Evolutionary conservation across 2,113 vertebrate genomes (phyloP), one percentile per base, ranked within the genome.

Genomic region (Eonycteris spelaea): DNA sequence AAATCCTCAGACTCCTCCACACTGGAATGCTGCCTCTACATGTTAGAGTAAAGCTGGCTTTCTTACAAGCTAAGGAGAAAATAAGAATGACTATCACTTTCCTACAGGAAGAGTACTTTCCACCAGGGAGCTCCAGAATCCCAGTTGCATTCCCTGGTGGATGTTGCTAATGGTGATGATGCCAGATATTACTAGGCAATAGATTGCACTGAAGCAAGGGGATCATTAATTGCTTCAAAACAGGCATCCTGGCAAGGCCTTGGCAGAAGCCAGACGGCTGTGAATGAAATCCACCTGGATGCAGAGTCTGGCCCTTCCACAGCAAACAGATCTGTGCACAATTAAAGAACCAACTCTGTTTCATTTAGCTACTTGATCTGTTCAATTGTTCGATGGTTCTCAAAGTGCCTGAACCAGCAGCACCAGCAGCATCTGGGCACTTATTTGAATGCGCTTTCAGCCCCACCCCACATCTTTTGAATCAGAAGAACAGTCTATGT

Each of bases 201-300:
- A 94, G 92, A 80, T 68, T 40, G 82, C 85, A 38, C 33, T 57
- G 84, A 90, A 78, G 73, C 86, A 22, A 75, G n/a, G 33, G 89
- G 59, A 67, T 67, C 90, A 24, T 86, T 96, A 96, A 96, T 97
- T 93, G 86, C 94, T 96, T 96, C 88, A 90, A 82, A 96, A 94
- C 83, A 98, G 84, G 82, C 96, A 33, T 92, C 68, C 78, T 57
- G 79, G 63, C 90, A 55, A 78, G 77, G 95, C 57, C 65, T 53
- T 65, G 28, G 79, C 51, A 59, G 67, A 86, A 65, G 63, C 78
- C 90, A 65, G 90, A 21, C 43, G 3, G 53, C 82, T 63, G 2
- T 43, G 82, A 63, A 82, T 78, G 51, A 43, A 24, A 30, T 63
- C 71, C 84, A 67, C 67, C 93, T 73, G 79, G 53, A 43, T 95